Conservation (phyloP, 2,888 invertebrate genomes). For the Conchocele bisecta region DNA sequence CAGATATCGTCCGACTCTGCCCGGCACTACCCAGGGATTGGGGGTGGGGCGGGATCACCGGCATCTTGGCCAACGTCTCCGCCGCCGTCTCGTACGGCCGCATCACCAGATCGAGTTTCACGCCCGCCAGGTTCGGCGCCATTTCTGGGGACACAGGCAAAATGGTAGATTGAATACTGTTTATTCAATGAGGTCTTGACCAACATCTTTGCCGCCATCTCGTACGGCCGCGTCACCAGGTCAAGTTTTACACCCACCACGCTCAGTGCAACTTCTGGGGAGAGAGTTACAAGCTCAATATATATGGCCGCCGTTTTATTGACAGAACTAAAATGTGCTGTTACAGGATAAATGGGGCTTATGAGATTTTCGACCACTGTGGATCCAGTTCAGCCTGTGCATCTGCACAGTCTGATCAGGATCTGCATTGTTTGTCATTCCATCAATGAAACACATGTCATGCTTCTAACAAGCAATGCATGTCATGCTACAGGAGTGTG, state of each 20-base stretch:
- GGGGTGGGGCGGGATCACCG: constrained; percentile 65
- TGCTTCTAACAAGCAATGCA: too few species aligned
- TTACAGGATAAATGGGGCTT: too few species aligned
- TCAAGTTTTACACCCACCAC: constrained; percentile 72
- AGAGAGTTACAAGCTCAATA: too few species aligned
- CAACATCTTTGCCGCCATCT: constrained; percentile 21
- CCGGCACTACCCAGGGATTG: constrained; percentile 58
- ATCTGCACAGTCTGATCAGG: too few species aligned
- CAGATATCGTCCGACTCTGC: constrained; percentile 66
- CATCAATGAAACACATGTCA: too few species aligned
- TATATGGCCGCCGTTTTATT: too few species aligned
- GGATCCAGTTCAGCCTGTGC: too few species aligned
- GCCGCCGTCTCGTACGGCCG: constrained; percentile 51
- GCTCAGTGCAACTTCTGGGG: constrained; percentile 51
- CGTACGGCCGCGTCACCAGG: constrained; percentile 49
- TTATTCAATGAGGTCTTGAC: not conserved
- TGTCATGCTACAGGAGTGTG: too few species aligned
- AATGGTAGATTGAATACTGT: not conserved
- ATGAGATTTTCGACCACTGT: too few species aligned
- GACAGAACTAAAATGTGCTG: too few species aligned
- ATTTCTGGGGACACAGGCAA: constrained; percentile 51
- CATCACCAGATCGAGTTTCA: constrained; percentile 67
- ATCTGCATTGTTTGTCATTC: too few species aligned
- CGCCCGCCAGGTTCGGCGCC: constrained; percentile 61
- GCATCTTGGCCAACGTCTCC: constrained; percentile 64